Conservation (phyloP, 2,113 vertebrate genomes). For the Actinemys pallida region DNA sequence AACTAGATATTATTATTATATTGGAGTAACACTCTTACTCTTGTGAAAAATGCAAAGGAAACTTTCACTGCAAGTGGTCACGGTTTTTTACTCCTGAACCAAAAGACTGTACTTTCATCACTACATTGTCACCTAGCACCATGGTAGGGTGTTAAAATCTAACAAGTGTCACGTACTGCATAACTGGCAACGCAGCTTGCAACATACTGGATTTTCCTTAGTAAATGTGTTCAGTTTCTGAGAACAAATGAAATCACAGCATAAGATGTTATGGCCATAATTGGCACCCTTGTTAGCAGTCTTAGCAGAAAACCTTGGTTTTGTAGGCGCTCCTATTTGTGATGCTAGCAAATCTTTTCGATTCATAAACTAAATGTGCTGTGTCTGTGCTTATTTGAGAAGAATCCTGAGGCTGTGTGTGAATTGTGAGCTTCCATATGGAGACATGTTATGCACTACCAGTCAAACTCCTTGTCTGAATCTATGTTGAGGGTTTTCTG, state of each 20-base stretch:
- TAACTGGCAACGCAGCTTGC: background rate
- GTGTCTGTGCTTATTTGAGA: background rate
- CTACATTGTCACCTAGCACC: accelerated
- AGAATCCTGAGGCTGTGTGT: background rate
- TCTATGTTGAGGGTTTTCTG: background rate
- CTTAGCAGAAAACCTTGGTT: constrained; percentile 14
- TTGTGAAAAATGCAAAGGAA: background rate
- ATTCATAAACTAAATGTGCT: background rate
- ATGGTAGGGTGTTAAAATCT: constrained; percentile 22
- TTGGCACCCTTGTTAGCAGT: constrained; percentile 10
- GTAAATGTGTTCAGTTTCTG: background rate
- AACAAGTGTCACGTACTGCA: background rate
- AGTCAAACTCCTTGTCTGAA: background rate
- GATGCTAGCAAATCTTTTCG: background rate
- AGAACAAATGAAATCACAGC: constrained; percentile 20
- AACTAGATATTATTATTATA: background rate
- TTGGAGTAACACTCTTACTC: background rate
- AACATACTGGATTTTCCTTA: background rate
- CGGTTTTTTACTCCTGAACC: background rate
- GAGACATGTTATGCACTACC: background rate
- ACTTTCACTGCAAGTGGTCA: background rate
- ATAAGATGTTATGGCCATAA: background rate
- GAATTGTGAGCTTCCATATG: background rate
- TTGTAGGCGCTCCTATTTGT: background rate
- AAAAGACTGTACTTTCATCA: constrained; percentile 10